Conservation (phyloP, 1,140 invertebrate genomes). For the Pogonus chalceus region DNA sequence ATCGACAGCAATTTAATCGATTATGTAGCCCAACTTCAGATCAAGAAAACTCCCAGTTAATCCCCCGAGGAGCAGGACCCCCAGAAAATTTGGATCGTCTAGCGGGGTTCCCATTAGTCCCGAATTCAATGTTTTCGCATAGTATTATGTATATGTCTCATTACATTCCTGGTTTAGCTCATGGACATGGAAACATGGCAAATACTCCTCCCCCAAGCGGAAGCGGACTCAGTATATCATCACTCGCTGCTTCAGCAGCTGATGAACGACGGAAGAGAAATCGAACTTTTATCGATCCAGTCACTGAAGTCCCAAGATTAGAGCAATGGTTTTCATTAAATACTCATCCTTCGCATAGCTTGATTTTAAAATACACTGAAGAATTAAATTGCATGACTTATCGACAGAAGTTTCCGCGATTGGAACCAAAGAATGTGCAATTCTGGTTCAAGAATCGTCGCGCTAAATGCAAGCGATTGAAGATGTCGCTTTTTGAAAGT, state of each 20-base stretch:
- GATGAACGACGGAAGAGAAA: slow-evolving; percentile 87
- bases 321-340: slow-evolving; percentile 97
- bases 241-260: slow-evolving; percentile 48
- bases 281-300: slow-evolving; percentile 97
- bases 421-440: slow-evolving; percentile 97
- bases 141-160: slow-evolving; percentile 88
- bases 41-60: slow-evolving; percentile 24
- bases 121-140: slow-evolving; percentile 73
- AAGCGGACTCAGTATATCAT: slow-evolving; percentile 45
- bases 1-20: slow-evolving; percentile 22
- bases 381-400: slow-evolving; percentile 91
- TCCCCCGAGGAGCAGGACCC: slow-evolving; percentile 22
- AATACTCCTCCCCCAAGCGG: slow-evolving; percentile 37
- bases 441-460: slow-evolving; percentile 95
- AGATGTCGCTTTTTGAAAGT: slow-evolving; percentile 70
- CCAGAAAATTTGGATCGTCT: slow-evolving; percentile 38
- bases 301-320: slow-evolving; percentile 91
- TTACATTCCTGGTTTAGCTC: slow-evolving; percentile 56
- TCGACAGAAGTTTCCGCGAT: slow-evolving; percentile 87
- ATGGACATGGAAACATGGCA: slow-evolving; percentile 34
- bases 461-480: slow-evolving; percentile 90
- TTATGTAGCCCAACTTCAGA: slow-evolving; percentile 31
- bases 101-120: slow-evolving; percentile 63
- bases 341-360: slow-evolving; percentile 92
- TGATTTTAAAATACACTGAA: slow-evolving; percentile 94